Conservation (phyloP, 2,888 invertebrate species). For the Steinernema carpocapsae region DNA sequence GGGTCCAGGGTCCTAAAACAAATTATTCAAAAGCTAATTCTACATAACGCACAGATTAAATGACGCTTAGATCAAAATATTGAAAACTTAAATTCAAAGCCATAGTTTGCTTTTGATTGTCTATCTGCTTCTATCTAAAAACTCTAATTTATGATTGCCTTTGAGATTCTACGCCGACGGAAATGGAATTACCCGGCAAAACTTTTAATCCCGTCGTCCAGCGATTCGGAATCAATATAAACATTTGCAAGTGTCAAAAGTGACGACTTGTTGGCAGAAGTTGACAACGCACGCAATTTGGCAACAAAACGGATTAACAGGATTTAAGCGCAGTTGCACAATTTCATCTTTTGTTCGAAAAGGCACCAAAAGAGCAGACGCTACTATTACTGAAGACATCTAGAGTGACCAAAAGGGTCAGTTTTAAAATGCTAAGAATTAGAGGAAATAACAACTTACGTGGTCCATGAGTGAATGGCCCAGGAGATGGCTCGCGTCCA, state of each 20-base stretch:
- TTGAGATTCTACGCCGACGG: neutral
- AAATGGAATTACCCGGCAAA: conserved; percentile 26
- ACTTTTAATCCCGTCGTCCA: conserved; percentile 18
- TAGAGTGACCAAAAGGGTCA: too few species aligned
- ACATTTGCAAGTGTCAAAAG: conserved; percentile 14
- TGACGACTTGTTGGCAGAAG: neutral
- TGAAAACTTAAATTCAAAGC: too few species aligned
- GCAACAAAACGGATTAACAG: conserved; percentile 26
- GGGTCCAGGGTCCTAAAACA: conserved; percentile 24
- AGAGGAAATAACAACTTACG: conserved; percentile 18
- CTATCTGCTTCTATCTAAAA: too few species aligned
- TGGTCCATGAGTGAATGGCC: neutral
- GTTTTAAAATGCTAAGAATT: neutral
- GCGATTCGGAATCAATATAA: neutral
- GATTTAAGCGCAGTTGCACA: neutral
- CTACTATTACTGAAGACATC: too few species aligned
- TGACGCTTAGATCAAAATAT: too few species aligned
- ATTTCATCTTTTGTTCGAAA: neutral
- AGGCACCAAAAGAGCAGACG: too few species aligned
- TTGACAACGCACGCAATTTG: neutral
- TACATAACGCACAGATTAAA: too few species aligned
- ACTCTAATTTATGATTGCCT: too few species aligned
- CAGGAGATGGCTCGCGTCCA: conserved; percentile 25
- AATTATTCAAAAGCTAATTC: too few species aligned
- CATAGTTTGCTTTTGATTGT: too few species aligned